A percentile compares a stretch with the other conserved stretches of the same genome.
These are phyloP conservation scores for Drosophila tsacasi DNA, from an alignment of 1,140 invertebrate genomes.

Conservation along the genomic window DNA sequence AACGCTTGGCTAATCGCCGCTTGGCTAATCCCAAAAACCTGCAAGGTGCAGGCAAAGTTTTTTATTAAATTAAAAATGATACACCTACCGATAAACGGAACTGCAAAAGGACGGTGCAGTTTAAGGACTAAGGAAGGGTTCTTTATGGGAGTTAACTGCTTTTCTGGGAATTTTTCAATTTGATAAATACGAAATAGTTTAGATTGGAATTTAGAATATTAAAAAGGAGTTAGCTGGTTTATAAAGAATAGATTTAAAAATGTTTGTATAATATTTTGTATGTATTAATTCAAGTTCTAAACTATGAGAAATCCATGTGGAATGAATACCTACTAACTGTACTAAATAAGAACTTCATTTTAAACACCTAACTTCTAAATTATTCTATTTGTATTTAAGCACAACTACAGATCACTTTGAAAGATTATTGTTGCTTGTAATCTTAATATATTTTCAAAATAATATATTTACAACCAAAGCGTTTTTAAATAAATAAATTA, in stretches of 20 bases:
- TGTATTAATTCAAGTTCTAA: too few species aligned
- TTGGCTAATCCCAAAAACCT: constrained; percentile 49
- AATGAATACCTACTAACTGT: too few species aligned
- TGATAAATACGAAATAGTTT: neutral
- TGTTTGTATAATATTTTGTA: too few species aligned
- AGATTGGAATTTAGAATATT: neutral
- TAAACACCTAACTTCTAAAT: too few species aligned
- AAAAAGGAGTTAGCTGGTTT: neutral
- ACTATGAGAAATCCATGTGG: too few species aligned
- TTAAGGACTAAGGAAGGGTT: neutral
- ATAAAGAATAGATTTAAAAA: too few species aligned
- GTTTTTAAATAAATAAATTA: too few species aligned
- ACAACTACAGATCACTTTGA: neutral
- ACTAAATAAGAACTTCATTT: too few species aligned
- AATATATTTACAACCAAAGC: too few species aligned
- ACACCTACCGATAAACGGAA: constrained; percentile 35
- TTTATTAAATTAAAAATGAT: constrained; percentile 63
- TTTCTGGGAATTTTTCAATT: neutral
- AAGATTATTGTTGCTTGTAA: neutral
- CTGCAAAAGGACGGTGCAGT: neutral
- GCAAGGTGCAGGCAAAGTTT: constrained; percentile 24
- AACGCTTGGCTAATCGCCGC: constrained; percentile 70
- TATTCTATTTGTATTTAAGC: neutral
- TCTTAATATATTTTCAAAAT: too few species aligned
- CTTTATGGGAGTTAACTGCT: neutral